Conservation (phyloP, 1,140 invertebrate genomes). For the Brachionus rubens region DNA sequence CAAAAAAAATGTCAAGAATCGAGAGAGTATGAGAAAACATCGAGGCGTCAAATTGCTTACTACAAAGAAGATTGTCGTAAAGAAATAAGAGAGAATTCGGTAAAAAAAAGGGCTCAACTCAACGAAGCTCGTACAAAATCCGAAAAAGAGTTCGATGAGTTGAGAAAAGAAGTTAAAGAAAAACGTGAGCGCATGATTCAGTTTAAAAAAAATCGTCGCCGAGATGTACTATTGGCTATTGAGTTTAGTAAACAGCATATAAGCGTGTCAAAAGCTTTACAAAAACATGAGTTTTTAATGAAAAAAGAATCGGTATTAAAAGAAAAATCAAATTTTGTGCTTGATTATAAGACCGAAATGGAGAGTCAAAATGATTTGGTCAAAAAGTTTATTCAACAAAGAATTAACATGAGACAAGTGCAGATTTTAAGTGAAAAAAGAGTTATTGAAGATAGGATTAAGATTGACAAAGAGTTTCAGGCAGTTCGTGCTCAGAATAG, state of each 20-base stretch:
- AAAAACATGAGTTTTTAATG: slow-evolving; percentile 52
- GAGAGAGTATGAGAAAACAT: slow-evolving; percentile 52
- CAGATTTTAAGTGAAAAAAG: background rate
- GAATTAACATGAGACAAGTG: background rate
- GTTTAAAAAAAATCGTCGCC: slow-evolving; percentile 49
- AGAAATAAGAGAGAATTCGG: slow-evolving; percentile 50
- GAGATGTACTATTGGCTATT: slow-evolving; percentile 53
- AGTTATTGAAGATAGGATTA: slow-evolving; percentile 3
- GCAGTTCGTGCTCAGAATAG: background rate
- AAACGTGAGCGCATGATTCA: slow-evolving; percentile 50
- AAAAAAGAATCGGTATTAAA: background rate
- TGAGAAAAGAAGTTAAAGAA: slow-evolving; percentile 51
- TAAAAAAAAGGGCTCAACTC: slow-evolving; percentile 50
- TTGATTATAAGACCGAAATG: background rate
- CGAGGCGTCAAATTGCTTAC: slow-evolving; percentile 52
- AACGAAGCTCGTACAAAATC: slow-evolving; percentile 51
- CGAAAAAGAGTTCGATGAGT: slow-evolving; percentile 51
- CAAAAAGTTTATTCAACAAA: slow-evolving; percentile 15
- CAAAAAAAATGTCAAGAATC: slow-evolving; percentile 48
- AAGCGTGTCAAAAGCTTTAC: slow-evolving; percentile 57
- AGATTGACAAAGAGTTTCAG: background rate
- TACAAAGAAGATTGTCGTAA: slow-evolving; percentile 54
- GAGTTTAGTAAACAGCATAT: slow-evolving; percentile 58
- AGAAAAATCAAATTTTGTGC: slow-evolving; percentile 19
- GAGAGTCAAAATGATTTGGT: slow-evolving; percentile 19